Base-by-base conservation (phyloP, 1,140 invertebrate genomes). In the Potamilus streckersoni region DNA sequence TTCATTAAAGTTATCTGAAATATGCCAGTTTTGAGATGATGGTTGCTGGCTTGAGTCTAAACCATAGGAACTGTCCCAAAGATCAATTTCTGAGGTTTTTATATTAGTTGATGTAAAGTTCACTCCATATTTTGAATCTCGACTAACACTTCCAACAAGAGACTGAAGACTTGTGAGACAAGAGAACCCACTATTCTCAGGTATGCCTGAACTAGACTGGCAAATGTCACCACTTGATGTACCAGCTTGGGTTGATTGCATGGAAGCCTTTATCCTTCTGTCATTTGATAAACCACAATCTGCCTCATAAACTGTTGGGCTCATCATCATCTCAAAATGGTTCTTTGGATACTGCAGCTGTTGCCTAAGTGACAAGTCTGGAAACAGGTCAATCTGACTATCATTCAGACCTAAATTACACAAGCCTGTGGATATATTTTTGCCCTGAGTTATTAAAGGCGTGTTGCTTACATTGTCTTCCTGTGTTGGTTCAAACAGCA, bases 61-160 rank as follows among this genome's bases (percentile, higher is more conserved):
- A 49, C 38, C 38, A 49, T 49, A 49, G 38, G 38, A 49, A 49
- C 38, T 49, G 38, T 49, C 38, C 38, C 38, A 49, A 6, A 6
- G 38, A 49, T 49, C 38, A 49, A 49, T 11, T 6, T 6, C 38
- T 49, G 38, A 49, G 38, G 38, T 49, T 49, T 49, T 49, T 49
- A 49, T 49, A 49, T 49, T 49, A 49, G 38, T 49, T 49, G 38
- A 72, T 38, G 61, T 31, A 49, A 77, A 77, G 63, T 77, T 71
- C 19, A 77, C 75, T 15, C 79, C 79, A 80, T 65, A 80, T 19
- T 70, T 74, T 27, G 73, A 60, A n/a, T 68, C 74, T 67, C 70
- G 71, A 38, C 59, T 76, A 17, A 80, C 79, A 70, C 75, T 76
- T 16, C 68, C 66, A 16, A 80, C 79, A 64, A 80, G 68, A 60